Evolutionary conservation across 2,888 invertebrate genomes (phyloP).

Genomic region (Mesorhabditis sp.): DNA sequence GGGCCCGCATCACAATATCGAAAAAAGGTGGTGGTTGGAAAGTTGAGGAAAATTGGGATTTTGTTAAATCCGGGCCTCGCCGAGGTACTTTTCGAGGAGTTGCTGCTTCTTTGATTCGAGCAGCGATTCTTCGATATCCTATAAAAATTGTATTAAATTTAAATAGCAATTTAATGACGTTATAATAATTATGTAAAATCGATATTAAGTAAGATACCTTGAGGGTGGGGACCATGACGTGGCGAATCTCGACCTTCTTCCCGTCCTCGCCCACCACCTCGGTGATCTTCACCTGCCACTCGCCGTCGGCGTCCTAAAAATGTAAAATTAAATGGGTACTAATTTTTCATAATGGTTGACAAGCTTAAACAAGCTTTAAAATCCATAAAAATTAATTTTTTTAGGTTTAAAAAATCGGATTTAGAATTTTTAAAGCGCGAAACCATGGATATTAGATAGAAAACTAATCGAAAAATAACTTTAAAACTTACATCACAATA

Average conservation of each 20-base stretch:
- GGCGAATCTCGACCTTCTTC: slow-evolving; percentile 49
- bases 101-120: slow-evolving; percentile 86
- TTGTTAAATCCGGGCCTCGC: slow-evolving; percentile 10
- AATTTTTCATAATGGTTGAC: slow-evolving; percentile 4
- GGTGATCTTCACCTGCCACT: slow-evolving; percentile 53
- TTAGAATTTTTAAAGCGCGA: too few relatives aligned
- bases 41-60: too few relatives aligned
- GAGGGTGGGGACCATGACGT: slow-evolving; percentile 48
- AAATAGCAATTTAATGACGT: too few relatives aligned
- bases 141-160: slow-evolving; percentile 26
- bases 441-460: too few relatives aligned
- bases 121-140: slow-evolving; percentile 76
- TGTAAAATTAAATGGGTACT: slow-evolving; percentile 34
- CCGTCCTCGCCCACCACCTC: slow-evolving; percentile 54
- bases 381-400: background rate
- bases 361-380: background rate
- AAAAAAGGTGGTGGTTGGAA: too few relatives aligned
- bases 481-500: too few relatives aligned
- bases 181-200: too few relatives aligned
- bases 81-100: slow-evolving; percentile 73
- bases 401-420: background rate
- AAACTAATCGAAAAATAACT: too few relatives aligned
- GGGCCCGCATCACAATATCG: too few relatives aligned
- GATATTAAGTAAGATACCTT: background rate
- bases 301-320: slow-evolving; percentile 59